Percentiles rank a stretch among this genome's conserved stretches.
phyloP scores from a whole-genome alignment of 2,888 invertebrate species.

The Octonoba sinensis region DNA sequence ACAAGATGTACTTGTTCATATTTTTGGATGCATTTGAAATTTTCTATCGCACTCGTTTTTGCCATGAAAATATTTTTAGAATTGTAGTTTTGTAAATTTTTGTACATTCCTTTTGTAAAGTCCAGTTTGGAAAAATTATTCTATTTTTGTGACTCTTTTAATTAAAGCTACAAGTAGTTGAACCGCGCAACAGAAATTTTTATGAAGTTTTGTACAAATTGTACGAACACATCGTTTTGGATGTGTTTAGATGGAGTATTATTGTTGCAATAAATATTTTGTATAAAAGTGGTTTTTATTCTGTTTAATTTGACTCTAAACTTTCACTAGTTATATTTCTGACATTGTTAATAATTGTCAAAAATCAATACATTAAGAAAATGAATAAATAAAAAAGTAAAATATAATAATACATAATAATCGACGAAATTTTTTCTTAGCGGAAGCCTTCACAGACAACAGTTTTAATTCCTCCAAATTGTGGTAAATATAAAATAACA shows the following conservation, averaged over 20 bases:
- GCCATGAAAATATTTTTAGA: slow-evolving; percentile 38
- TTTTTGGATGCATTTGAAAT: slow-evolving; percentile 17
- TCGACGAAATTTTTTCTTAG: too few species aligned
- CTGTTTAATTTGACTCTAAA: neutral
- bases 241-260: slow-evolving; percentile 52
- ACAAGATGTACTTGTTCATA: slow-evolving; percentile 30
- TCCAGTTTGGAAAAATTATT: slow-evolving; percentile 13
- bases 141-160: slow-evolving; percentile 24
- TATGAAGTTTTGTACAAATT: slow-evolving; percentile 47
- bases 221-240: slow-evolving; percentile 50
- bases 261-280: slow-evolving; percentile 62
- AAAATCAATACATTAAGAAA: too few species aligned
- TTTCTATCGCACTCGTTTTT: slow-evolving; percentile 56
- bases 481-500: too few species aligned
- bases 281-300: slow-evolving; percentile 15
- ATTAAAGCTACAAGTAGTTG: neutral
- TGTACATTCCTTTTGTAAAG: slow-evolving; percentile 54
- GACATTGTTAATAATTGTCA: too few species aligned
- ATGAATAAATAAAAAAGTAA: too few species aligned
- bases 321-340: too few species aligned
- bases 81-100: slow-evolving; percentile 47
- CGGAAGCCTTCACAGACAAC: too few species aligned
- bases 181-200: slow-evolving; percentile 20
- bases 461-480: too few species aligned
- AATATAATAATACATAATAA: too few species aligned